phyloP scores from a whole-genome alignment of 2,888 invertebrate genomes.

The Stictocephala bisonia region DNA sequence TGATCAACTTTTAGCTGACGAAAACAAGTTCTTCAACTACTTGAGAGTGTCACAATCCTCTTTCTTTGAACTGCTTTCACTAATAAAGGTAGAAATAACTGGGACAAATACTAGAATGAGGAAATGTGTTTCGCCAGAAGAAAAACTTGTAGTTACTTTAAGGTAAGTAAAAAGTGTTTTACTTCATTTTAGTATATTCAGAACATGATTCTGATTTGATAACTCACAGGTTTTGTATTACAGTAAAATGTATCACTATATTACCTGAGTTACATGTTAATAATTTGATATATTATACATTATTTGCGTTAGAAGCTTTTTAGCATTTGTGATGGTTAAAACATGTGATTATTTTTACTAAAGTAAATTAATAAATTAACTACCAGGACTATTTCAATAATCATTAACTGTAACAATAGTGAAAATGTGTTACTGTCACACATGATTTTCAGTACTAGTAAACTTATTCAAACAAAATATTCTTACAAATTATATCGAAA shows the following conservation, averaged over 20 bases:
- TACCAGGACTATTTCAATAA: constrained; percentile 11
- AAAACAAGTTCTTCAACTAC: too few relatives aligned
- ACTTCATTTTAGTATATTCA: constrained; percentile 24
- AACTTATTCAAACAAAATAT: too few relatives aligned
- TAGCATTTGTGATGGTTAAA: neutral
- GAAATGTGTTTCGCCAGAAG: too few relatives aligned
- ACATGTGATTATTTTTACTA: neutral
- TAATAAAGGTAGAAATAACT: too few relatives aligned
- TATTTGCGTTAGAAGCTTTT: neutral
- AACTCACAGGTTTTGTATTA: constrained; percentile 16
- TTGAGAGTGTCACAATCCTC: too few relatives aligned
- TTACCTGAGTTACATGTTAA: neutral
- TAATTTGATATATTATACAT: constrained; percentile 4
- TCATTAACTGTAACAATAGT: constrained; percentile 29
- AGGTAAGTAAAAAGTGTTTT: constrained; percentile 6
- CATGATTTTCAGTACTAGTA: too few relatives aligned
- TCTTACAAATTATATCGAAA: too few relatives aligned
- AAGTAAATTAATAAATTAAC: neutral
- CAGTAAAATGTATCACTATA: neutral
- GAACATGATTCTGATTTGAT: constrained; percentile 17
- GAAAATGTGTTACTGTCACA: constrained; percentile 22
- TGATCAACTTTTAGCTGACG: too few relatives aligned
- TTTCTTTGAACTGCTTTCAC: too few relatives aligned
- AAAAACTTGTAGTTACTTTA: too few relatives aligned
- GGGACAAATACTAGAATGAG: too few relatives aligned